phyloP scores from a whole-genome alignment of 2,113 vertebrate genomes.

The Microcebus griseorufus region DNA sequence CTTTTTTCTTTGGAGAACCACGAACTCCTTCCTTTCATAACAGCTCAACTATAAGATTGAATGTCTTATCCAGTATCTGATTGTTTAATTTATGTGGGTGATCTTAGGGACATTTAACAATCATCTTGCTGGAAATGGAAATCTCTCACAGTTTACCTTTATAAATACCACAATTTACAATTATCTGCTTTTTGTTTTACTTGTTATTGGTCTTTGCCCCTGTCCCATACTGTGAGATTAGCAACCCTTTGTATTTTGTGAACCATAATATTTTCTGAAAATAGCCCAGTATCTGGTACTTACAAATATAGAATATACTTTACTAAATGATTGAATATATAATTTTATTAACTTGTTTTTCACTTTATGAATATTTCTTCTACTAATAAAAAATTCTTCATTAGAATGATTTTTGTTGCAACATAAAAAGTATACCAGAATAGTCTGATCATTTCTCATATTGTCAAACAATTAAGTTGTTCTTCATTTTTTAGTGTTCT shows the following conservation, averaged over 20 bases:
- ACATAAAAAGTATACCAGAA: not conserved
- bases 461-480: not conserved
- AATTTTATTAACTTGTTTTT: not conserved
- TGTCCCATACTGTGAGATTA: not conserved
- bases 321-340: not conserved
- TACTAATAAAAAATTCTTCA: not conserved
- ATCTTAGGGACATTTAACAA: not conserved
- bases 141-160: not conserved
- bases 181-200: not conserved
- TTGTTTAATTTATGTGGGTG: not conserved
- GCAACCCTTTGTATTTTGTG: not conserved
- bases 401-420: not conserved
- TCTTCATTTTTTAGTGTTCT: not conserved
- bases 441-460: not conserved
- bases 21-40: not conserved
- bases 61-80: not conserved
- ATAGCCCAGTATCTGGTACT: not conserved
- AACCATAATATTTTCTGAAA: not conserved
- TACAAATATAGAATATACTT: constrained; percentile 16
- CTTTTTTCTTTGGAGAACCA: not conserved
- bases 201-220: not conserved
- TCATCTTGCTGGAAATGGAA: not conserved
- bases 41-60: not conserved
- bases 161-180: not conserved
- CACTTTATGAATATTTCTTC: not conserved